Conservation (phyloP, 2,113 vertebrate genomes). For the Chaetura pelagica region DNA sequence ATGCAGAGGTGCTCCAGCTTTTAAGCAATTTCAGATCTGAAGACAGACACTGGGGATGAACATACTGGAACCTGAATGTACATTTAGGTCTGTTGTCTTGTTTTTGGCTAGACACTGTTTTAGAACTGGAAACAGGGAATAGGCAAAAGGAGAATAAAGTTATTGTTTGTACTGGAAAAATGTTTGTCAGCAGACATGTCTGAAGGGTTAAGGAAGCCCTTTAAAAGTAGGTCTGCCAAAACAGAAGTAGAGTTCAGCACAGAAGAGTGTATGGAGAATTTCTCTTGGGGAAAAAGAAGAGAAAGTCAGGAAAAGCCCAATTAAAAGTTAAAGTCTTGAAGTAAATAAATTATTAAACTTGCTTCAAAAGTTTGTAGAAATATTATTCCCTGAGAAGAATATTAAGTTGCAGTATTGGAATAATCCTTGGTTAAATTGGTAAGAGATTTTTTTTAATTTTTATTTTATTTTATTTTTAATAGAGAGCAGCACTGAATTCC, state of each 20-base stretch:
- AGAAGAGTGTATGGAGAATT: neutral
- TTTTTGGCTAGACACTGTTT: neutral
- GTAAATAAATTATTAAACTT: slow-evolving; percentile 64
- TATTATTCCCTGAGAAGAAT: slow-evolving; percentile 21
- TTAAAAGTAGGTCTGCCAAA: slow-evolving; percentile 25
- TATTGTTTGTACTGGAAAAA: neutral
- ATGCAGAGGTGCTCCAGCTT: neutral
- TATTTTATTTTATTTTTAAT: neutral
- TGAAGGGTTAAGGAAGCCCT: neutral
- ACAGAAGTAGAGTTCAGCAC: neutral
- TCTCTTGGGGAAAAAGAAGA: slow-evolving; percentile 16
- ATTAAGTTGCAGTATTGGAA: neutral
- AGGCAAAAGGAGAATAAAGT: neutral
- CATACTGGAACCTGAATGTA: neutral
- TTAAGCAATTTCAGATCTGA: neutral
- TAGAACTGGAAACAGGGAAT: neutral
- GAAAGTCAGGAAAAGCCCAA: slow-evolving; percentile 36
- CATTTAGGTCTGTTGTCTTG: fast-evolving
- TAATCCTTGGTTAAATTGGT: neutral
- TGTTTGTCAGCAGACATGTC: neutral
- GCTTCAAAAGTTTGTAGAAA: slow-evolving; percentile 25
- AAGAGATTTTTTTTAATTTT: neutral
- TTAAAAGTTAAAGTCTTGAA: slow-evolving; percentile 49
- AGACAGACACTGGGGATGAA: neutral
- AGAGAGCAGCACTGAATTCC: neutral